Percentiles rank a stretch among this genome's conserved stretches.
Evolutionary conservation across 2,888 invertebrate genomes (phyloP).

Genomic region (Kryphioiulus occultus): DNA sequence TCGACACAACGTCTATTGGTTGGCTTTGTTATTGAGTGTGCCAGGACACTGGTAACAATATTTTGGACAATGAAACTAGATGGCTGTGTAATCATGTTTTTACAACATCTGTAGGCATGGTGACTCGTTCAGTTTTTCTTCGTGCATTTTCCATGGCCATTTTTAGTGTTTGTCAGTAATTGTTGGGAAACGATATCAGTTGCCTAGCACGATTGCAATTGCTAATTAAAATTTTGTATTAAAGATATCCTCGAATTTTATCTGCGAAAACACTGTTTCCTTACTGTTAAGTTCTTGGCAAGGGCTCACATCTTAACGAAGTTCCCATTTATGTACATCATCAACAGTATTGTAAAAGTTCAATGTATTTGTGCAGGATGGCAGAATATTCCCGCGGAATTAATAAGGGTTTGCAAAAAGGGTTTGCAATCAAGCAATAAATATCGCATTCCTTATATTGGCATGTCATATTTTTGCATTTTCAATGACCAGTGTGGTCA

Average conservation of each 20-base stretch:
- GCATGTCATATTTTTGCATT: too few species aligned
- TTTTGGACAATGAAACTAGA: background rate
- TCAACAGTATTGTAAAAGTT: too few species aligned
- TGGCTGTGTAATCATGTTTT: background rate
- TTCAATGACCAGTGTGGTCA: too few species aligned
- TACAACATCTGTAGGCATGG: slow-evolving; percentile 4
- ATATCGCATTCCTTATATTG: too few species aligned
- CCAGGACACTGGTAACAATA: background rate
- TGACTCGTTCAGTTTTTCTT: background rate
- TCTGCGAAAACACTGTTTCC: too few species aligned
- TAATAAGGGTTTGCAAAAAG: too few species aligned
- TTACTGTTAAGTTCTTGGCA: too few species aligned
- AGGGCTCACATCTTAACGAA: too few species aligned
- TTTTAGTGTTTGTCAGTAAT: background rate
- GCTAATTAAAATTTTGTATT: background rate
- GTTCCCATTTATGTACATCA: too few species aligned
- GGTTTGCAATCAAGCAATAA: too few species aligned
- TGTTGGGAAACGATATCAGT: background rate
- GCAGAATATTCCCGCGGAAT: too few species aligned
- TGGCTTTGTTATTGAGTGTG: background rate
- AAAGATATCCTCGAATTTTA: background rate
- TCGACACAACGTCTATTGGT: background rate
- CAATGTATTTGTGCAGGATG: too few species aligned
- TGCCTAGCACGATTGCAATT: background rate
- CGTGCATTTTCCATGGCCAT: background rate